Conservation (phyloP, 1,140 invertebrate genomes). For the Drosophila trapezifrons region DNA sequence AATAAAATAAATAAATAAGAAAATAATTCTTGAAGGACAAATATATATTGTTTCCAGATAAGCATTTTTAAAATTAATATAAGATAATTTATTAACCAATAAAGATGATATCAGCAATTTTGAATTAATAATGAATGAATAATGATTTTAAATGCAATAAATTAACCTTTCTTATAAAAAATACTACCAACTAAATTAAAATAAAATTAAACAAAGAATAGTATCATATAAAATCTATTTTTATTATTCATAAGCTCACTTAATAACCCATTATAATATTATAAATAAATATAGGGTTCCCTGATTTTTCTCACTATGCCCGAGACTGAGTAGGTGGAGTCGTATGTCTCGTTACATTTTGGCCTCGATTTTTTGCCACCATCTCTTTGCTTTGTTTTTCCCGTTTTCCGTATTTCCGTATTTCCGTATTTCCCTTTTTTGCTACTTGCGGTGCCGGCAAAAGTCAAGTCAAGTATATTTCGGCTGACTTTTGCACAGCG, state of each 20-base stretch:
- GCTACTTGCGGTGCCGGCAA: constrained; percentile 57
- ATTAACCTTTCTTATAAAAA: too few relatives aligned
- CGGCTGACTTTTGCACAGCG: constrained; percentile 70
- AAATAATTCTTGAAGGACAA: background rate
- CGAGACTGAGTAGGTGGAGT: constrained; percentile 12
- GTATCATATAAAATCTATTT: background rate
- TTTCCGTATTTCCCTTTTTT: constrained; percentile 19
- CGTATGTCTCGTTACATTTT: constrained; percentile 77
- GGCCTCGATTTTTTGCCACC: constrained; percentile 67
- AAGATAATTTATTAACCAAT: background rate
- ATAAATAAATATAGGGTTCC: background rate
- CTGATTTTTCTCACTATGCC: background rate
- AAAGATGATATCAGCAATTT: too few relatives aligned
- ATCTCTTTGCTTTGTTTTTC: constrained; percentile 36
- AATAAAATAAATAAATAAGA: background rate
- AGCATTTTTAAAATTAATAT: background rate
- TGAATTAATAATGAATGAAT: too few relatives aligned
- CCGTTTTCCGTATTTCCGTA: constrained; percentile 38
- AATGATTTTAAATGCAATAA: too few relatives aligned
- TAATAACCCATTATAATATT: background rate
- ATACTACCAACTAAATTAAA: too few relatives aligned
- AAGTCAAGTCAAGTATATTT: constrained; percentile 81
- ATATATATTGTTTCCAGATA: background rate
- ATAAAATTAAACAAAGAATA: too few relatives aligned
- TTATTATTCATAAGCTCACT: background rate